phyloP scores from a whole-genome alignment of 35 echinoderm and acorn worm genomes.

The Apostichopus parvimensis region DNA sequence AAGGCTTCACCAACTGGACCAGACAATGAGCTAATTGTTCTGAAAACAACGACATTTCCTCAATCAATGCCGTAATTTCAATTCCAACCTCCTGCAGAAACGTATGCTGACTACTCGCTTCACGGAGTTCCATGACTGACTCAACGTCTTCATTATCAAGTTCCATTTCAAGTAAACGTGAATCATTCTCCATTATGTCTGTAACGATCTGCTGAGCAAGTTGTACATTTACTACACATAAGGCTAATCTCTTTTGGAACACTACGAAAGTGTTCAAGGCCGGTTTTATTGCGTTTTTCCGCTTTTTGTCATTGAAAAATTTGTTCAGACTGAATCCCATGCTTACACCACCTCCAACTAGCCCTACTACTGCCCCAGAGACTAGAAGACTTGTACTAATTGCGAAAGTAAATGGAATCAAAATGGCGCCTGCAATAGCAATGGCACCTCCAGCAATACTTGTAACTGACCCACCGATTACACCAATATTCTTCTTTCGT shows the following conservation, averaged over 20 bases:
- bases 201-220: conserved; percentile 4
- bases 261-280: neutral
- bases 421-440: neutral
- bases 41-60: neutral
- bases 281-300: neutral
- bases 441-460: neutral
- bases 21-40: neutral
- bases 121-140: neutral
- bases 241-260: conserved; percentile 17
- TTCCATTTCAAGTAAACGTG: neutral
- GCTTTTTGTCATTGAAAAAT: conserved; percentile 15
- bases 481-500: conserved; percentile 18
- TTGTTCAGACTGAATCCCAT: conserved; percentile 4
- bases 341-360: neutral
- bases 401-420: conserved; percentile 3
- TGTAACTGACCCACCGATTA: conserved; percentile 9
- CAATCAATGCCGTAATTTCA: neutral
- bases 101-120: neutral
- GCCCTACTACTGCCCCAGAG: neutral
- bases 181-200: neutral
- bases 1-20: neutral
- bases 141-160: neutral
- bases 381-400: neutral
- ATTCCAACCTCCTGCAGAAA: neutral
- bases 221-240: neutral